Evolutionary conservation across 2,888 invertebrate species (phyloP).

Genomic region (Formica aserva): DNA sequence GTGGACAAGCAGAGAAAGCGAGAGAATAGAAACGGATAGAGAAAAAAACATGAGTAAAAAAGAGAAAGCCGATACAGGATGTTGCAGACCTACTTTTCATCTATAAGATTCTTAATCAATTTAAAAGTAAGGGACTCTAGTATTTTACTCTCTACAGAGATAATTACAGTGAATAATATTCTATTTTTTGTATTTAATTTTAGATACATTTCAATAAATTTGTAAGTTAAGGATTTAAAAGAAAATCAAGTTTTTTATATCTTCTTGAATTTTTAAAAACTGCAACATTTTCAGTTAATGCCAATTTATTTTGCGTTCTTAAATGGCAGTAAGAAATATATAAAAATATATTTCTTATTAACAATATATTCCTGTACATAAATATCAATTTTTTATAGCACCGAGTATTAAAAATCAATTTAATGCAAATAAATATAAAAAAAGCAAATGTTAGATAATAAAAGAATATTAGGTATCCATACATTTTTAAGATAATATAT

Average conservation of each 20-base stretch:
- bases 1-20: conserved; percentile 23
- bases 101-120: background rate
- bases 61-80: conserved; percentile 22
- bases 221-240: background rate
- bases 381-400: background rate
- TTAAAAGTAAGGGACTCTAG: background rate
- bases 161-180: background rate
- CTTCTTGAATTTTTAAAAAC: background rate
- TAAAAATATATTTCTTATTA: background rate
- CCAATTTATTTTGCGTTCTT: background rate
- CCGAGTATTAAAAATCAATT: background rate
- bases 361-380: background rate
- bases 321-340: background rate
- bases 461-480: background rate
- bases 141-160: background rate
- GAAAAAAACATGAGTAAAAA: background rate
- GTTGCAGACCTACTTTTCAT: conserved; percentile 1
- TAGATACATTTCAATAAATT: background rate
- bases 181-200: background rate
- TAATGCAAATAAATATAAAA: background rate
- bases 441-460: background rate
- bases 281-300: background rate
- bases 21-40: conserved; percentile 17
- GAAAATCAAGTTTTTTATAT: background rate
- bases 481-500: background rate